These are phyloP conservation scores for Pelodiscus sinensis DNA, from an alignment of 2,113 vertebrate genomes.

Conservation along the genomic window DNA sequence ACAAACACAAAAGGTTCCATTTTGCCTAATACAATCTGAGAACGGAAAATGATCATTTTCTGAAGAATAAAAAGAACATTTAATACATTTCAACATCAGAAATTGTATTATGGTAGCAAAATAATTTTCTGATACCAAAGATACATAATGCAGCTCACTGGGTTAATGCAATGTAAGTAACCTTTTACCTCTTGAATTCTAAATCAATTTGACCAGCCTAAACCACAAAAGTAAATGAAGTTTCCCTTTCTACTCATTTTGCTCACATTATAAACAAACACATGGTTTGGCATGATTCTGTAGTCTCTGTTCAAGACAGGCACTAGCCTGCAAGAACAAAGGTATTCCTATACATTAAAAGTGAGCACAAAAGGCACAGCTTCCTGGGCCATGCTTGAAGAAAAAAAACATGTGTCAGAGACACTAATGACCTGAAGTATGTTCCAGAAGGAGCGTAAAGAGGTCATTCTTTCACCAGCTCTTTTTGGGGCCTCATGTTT, in stretches of 20 bases:
- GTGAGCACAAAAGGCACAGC: background rate
- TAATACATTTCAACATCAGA: background rate
- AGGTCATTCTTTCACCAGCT: background rate
- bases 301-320: background rate
- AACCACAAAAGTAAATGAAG: background rate
- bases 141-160: background rate
- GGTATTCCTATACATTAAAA: rapidly evolving
- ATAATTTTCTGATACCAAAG: background rate
- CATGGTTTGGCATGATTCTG: background rate
- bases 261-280: background rate
- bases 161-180: background rate
- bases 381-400: background rate
- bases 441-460: background rate
- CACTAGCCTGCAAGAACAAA: background rate
- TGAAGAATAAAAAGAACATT: conserved; percentile 12
- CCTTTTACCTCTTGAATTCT: background rate
- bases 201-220: background rate
- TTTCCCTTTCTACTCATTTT: background rate
- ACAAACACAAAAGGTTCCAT: background rate
- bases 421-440: background rate
- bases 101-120: background rate
- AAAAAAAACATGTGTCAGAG: background rate
- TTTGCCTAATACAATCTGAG: background rate
- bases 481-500: background rate
- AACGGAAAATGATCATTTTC: background rate